A percentile compares a stretch with the other conserved stretches of the same genome.
These are phyloP conservation scores for Germaria angustata DNA, from an alignment of 2,888 invertebrate species.

Conservation along the genomic window DNA sequence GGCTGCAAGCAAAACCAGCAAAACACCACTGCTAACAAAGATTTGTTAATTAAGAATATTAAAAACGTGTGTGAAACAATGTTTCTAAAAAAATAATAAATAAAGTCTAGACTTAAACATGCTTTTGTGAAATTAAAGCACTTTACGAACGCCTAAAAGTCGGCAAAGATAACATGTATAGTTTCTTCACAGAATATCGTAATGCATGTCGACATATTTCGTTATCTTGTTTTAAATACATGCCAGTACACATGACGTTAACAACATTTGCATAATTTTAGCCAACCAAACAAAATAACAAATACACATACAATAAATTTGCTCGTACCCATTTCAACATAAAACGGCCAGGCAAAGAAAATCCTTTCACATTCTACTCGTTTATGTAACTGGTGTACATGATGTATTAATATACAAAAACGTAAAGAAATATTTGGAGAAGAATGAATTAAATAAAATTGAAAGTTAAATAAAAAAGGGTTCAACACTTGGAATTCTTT, in stretches of 20 bases:
- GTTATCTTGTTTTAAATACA: constrained; percentile 52
- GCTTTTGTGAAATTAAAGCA: background rate
- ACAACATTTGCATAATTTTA: constrained; percentile 57
- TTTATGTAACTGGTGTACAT: background rate
- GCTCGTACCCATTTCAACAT: background rate
- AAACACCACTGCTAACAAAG: constrained; percentile 37
- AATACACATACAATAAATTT: background rate
- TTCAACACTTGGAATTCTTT: constrained; percentile 28
- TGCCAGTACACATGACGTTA: constrained; percentile 18
- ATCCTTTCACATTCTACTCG: background rate
- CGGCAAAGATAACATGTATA: constrained; percentile 9
- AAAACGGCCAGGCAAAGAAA: background rate
- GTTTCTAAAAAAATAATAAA: constrained; percentile 17
- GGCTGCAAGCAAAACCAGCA: too few relatives aligned
- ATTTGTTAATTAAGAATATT: constrained; percentile 58
- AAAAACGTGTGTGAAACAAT: constrained; percentile 4
- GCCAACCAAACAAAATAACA: constrained; percentile 12
- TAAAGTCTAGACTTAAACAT: background rate
- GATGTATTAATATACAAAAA: constrained; percentile 11
- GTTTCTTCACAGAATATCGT: too few relatives aligned
- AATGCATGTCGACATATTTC: constrained; percentile 36
- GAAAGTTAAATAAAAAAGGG: constrained; percentile 50
- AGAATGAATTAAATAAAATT: constrained; percentile 37
- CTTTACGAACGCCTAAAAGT: constrained; percentile 47
- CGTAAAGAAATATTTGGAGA: background rate